Base-by-base conservation (phyloP, 92 coral and sea anemone genomes). In the Epizoanthus ramosus region DNA sequence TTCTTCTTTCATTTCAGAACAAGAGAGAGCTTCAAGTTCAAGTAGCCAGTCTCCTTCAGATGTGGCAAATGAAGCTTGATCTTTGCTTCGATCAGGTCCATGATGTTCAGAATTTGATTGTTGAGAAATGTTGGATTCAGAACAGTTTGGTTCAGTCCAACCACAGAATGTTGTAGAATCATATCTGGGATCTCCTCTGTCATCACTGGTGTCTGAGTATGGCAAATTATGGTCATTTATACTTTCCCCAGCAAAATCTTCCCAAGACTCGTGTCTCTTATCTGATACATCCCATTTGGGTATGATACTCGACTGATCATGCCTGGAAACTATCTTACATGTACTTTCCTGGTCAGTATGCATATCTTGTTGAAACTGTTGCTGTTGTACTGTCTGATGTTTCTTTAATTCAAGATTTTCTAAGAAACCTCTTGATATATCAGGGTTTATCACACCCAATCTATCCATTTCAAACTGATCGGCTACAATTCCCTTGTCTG, bases 31-130 rank as follows among this genome's bases (percentile, higher is more conserved):
- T 77, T 93, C 94, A 52, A 93, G 86, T 63, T 89, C 91, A 79
- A 85, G 84, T 15, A 93, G 87, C 92, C 92, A 93, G 80, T 93
- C 94, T 71, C 89, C 77, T 43, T 91, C 90, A 73, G 94, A 88
- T 43, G 83, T 19, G 50, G 57, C 16, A 58, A 9, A 50, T 9
- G 14, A 50, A 50, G 54, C 1, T 13, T 50, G 14, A 50, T 50
- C 54, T 13, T 50, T 50, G 54, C 54, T 50, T 12, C 10, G 54
- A 1, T 50, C 3, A 50, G 14, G 54, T 50, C 15, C 15, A 2
- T 50, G 15, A 50, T 10, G 54, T 50, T 50, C 54, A 50, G 54
- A 50, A 9, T 12, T 50, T 50, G 54, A 50, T 50, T 10, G 54
- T 13, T 50, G 54, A 9, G 14, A 50, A 50, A 50, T 50, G 54